Base-by-base conservation (phyloP, 1,140 invertebrate genomes). In the Ylistrum balloti region DNA sequence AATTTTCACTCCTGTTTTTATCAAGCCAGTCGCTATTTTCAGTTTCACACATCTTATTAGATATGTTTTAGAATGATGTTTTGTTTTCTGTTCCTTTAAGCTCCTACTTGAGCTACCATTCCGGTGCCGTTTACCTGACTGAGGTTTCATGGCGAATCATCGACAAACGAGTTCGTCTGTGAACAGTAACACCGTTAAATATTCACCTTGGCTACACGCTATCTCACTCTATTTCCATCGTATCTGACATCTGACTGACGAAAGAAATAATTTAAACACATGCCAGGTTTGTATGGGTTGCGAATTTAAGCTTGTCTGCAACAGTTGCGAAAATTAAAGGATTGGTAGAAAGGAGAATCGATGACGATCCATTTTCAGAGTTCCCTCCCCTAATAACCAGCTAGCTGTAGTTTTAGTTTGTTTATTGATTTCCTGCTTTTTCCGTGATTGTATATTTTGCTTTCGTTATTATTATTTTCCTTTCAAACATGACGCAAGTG, bases 191-290 rank as follows among this genome's bases (percentile, higher is more conserved):
- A 74, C 56, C 56, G 56, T 74, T 74, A 74, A 74, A 74, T 74
- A 74, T 74, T 74, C 56, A 74, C 56, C 56, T 74, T 74, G 56
- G 56, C 56, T 74, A 74, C 56, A 74, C 22, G 56, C 56, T 74
- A 28, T 74, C 56, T 74, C 56, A 74, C 56, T 74, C 56, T 74
- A 22, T 74, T 74, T 74, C 56, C 56, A 74, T 74, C 56, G 56
- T 74, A 74, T 74, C 56, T 74, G 56, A 74, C 56, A 74, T 74
- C 56, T 74, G 56, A 74, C n/a, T 74, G 56, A 28, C 56, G 56
- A 74, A 74, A 74, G 56, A 74, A 74, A 74, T 74, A 74, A 74
- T 74, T 74, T 74, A 74, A 74, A 74, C 56, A 74, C 56, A 74
- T 74, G 56, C 56, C 56, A 74, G 56, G 56, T 74, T 74, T 74